Conservation (phyloP, 2,797 vertebrate species). For the Thamnophis elegans region DNA sequence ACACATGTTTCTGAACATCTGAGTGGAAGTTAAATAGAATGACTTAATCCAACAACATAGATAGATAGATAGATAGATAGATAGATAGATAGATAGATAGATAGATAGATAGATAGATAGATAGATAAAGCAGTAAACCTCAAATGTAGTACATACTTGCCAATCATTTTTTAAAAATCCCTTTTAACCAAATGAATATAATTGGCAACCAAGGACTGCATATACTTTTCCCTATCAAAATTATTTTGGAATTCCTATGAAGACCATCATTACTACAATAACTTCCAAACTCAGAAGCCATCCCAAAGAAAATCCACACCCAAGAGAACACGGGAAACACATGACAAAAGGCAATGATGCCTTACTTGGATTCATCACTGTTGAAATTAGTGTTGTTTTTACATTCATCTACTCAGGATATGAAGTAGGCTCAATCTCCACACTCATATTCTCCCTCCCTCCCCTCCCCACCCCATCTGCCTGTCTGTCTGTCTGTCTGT, state of each 20-base stretch:
- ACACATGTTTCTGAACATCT: slow-evolving; percentile 5
- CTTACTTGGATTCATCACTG: neutral
- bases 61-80: no score
- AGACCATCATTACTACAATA: neutral
- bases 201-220: neutral
- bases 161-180: neutral
- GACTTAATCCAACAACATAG: slow-evolving; percentile 20
- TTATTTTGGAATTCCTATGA: neutral
- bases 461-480: neutral
- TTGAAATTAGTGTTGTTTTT: neutral
- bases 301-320: neutral
- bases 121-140: neutral
- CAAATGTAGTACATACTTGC: neutral
- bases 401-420: neutral
- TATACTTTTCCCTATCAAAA: slow-evolving; percentile 28
- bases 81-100: no score
- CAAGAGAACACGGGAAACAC: neutral
- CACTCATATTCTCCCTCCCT: neutral
- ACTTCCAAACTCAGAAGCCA: slow-evolving; percentile 11
- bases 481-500: no score
- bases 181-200: slow-evolving; percentile 3
- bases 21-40: slow-evolving; percentile 52
- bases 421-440: neutral
- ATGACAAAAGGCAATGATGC: neutral
- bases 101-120: no score